These are phyloP conservation scores for Cephus runcator DNA, from an alignment of 2,888 invertebrate species.

Conservation along the genomic window DNA sequence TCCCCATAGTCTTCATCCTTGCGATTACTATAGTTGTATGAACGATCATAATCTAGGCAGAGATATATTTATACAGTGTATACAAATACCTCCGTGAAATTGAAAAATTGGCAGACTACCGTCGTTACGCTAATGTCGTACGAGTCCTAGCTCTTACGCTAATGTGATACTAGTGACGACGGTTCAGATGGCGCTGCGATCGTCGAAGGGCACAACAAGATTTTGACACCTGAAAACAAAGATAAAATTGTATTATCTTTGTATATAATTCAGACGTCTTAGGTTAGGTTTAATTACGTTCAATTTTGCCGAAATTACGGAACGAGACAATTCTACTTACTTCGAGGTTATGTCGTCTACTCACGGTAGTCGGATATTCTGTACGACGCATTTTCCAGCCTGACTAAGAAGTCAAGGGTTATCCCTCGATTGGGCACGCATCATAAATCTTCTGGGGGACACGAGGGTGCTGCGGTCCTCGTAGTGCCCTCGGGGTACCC, in stretches of 20 bases:
- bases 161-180: neutral
- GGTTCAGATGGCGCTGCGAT: neutral
- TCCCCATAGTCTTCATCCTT: neutral
- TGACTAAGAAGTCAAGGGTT: slow-evolving; percentile 57
- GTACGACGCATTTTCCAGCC: slow-evolving; percentile 37
- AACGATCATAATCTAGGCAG: neutral
- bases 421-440: slow-evolving; percentile 53
- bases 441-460: slow-evolving; percentile 54
- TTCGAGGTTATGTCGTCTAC: neutral
- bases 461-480: slow-evolving; percentile 42
- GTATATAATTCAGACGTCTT: too few relatives aligned
- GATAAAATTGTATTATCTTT: too few relatives aligned
- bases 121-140: neutral
- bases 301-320: neutral
- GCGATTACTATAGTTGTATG: neutral
- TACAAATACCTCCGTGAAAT: neutral
- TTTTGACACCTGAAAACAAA: neutral
- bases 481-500: slow-evolving; percentile 28
- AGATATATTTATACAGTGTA: neutral
- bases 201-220: neutral
- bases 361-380: slow-evolving; percentile 32
- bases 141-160: too few relatives aligned
- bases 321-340: neutral
- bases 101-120: neutral
- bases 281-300: neutral